Conservation (phyloP, 2,888 invertebrate genomes). For the Notodonta dromedarius region DNA sequence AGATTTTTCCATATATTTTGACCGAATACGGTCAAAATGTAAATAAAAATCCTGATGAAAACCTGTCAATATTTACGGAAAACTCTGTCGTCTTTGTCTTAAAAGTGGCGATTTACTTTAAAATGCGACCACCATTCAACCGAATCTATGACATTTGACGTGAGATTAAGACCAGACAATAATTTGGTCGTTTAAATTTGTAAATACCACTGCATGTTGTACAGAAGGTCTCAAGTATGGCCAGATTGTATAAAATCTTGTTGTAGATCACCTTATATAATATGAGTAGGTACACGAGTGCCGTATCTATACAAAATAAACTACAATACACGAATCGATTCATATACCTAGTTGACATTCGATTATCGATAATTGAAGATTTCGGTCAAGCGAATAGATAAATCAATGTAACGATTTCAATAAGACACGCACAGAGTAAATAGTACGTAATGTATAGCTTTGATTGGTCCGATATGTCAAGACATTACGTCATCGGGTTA, state of each 20-base stretch:
- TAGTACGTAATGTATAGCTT: slow-evolving; percentile 26
- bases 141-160: no score
- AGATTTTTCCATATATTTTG: no score
- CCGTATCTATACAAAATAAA: slow-evolving; percentile 15
- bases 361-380: slow-evolving; percentile 37
- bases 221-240: not conserved
- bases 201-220: not conserved
- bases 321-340: slow-evolving; percentile 24
- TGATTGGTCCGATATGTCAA: slow-evolving; percentile 51
- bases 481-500: slow-evolving; percentile 44
- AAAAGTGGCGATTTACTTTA: no score
- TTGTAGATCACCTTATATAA: slow-evolving; percentile 9
- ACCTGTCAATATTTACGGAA: no score
- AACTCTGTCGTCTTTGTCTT: no score
- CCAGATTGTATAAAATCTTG: not conserved
- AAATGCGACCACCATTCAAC: no score
- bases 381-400: slow-evolving; percentile 37
- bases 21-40: no score
- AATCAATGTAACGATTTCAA: slow-evolving; percentile 37
- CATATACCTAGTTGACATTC: slow-evolving; percentile 26
- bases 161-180: no score
- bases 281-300: slow-evolving; percentile 13
- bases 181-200: no score
- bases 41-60: no score
- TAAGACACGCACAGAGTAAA: slow-evolving; percentile 40